Evolutionary conservation across 2,113 vertebrate genomes (phyloP).

Genomic region (Prionailurus viverrinus): DNA sequence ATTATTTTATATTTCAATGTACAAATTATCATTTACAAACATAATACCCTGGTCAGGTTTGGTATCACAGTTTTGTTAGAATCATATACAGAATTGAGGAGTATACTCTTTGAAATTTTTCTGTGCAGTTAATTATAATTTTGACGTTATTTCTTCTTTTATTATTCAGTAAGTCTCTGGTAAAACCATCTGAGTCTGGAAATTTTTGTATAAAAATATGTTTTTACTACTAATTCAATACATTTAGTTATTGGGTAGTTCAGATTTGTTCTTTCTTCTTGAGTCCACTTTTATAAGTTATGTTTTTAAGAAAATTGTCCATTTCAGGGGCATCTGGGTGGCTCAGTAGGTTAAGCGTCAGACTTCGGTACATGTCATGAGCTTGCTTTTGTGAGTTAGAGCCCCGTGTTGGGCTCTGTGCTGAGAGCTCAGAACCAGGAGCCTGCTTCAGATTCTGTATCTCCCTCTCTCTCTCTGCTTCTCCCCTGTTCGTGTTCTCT

Average conservation of each 20-base stretch:
- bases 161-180: neutral
- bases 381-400: too few species aligned
- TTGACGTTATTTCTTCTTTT: neutral
- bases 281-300: neutral
- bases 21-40: neutral
- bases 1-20: neutral
- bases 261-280: neutral
- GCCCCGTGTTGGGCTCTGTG: too few species aligned
- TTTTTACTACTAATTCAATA: neutral
- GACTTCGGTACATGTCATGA: too few species aligned
- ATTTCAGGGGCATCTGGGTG: too few species aligned
- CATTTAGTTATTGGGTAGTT: neutral
- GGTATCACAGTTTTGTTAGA: neutral
- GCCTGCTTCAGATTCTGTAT: too few species aligned
- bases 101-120: neutral
- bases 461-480: too few species aligned
- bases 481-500: too few species aligned
- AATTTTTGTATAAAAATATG: neutral
- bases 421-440: too few species aligned
- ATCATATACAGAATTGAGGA: neutral
- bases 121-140: neutral
- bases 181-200: neutral
- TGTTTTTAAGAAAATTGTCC: neutral
- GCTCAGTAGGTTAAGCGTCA: too few species aligned
- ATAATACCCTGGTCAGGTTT: neutral